Base-by-base conservation (phyloP, 2,113 vertebrate species). In the Tupaia tana region DNA sequence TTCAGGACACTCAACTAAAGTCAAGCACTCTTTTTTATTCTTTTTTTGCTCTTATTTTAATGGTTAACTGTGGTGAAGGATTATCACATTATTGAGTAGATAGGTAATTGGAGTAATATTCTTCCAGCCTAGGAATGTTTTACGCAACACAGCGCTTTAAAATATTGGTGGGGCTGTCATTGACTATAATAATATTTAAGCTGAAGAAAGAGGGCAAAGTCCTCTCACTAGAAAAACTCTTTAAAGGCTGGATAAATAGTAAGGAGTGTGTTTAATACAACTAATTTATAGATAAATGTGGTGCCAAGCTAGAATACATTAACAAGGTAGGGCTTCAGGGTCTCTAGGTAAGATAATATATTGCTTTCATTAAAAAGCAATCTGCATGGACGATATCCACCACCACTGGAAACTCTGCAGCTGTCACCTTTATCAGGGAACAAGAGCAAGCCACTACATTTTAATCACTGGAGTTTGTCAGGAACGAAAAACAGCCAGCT, bases 351-450 rank as follows among this genome's bases (percentile, higher is more conserved):
- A 99, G 98, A 99, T 99, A 99, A 99, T 99, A 98, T 98, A 99
- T 99, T 98, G 98, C 98, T 99, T 99, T 99, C 98, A 99, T 99
- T 99, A 99, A 99, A 99, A 99, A 99, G 98, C 99, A 99, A 99
- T 99, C 99, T 99, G 98, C 99, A 99, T 99, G 98, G 99, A 98
- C 98, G 98, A 98, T 98, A 99, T 98, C 99, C 98, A 99, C 98
- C 98, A 98, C 98, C 98, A 98, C 98, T 98, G 98, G 98, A 98
- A 99, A 99, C 98, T 98, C 98, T 98, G 98, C 98, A 98, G 98
- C 98, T 98, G 99, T 99, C 99, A 98, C 98, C 98, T 99, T 99
- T 99, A 99, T 99, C 99, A 99, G 98, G 98, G 97, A 98, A 98
- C 98, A 98, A 98, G 98, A 99, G 98, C 98, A 98, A 98, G 98